These are phyloP conservation scores for Pteria penguin DNA, from an alignment of 2,888 invertebrate genomes.

Conservation along the genomic window DNA sequence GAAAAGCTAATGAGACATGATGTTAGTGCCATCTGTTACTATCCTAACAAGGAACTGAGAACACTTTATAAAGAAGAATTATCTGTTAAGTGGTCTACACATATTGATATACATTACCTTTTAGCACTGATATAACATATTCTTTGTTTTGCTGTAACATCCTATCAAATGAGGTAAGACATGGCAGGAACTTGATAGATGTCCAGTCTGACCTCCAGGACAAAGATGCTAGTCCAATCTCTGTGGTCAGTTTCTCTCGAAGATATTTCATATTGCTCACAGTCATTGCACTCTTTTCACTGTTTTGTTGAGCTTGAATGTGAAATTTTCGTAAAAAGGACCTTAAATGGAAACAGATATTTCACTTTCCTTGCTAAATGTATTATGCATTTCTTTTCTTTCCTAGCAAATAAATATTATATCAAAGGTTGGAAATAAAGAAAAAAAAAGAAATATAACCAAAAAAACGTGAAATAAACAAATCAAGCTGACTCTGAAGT, in stretches of 20 bases:
- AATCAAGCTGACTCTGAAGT: too few species aligned
- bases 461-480: too few species aligned
- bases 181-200: slow-evolving; percentile 91
- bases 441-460: too few species aligned
- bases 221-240: slow-evolving; percentile 84
- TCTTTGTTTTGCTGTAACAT: slow-evolving; percentile 88
- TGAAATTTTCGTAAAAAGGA: slow-evolving; percentile 88
- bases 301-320: slow-evolving; percentile 85
- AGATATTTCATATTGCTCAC: slow-evolving; percentile 88
- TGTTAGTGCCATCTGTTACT: too few species aligned
- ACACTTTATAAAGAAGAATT: not conserved
- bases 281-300: slow-evolving; percentile 85
- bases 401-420: too few species aligned
- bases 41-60: too few species aligned
- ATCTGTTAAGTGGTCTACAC: not conserved
- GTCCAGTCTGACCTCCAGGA: slow-evolving; percentile 81
- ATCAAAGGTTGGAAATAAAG: too few species aligned
- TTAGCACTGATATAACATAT: slow-evolving; percentile 84
- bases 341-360: too few species aligned
- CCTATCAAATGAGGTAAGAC: slow-evolving; percentile 90
- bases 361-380: too few species aligned
- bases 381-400: too few species aligned
- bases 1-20: too few species aligned
- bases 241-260: slow-evolving; percentile 83
- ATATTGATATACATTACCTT: slow-evolving; percentile 63